phyloP scores from a whole-genome alignment of 2,797 vertebrate genomes.

The Pseudochirops corinnae region DNA sequence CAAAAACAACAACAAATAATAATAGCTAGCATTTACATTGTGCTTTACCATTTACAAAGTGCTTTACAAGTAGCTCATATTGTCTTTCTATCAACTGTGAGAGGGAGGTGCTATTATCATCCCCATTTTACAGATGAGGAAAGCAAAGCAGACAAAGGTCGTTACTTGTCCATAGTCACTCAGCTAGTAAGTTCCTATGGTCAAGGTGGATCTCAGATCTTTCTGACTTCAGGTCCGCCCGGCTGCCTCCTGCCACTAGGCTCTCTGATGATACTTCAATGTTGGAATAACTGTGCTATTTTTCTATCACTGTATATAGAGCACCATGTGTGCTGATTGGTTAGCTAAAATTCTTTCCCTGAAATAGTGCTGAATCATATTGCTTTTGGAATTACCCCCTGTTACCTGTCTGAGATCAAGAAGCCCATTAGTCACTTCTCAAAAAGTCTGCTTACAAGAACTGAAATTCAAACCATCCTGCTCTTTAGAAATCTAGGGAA shows the following conservation, averaged over 20 bases:
- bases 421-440: conserved; percentile 56
- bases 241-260: neutral
- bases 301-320: neutral
- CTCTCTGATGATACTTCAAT: neutral
- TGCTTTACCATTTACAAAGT: neutral
- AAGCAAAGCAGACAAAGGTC: neutral
- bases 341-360: conserved; percentile 44
- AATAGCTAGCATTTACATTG: neutral
- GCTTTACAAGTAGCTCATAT: neutral
- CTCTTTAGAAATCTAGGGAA: conserved; percentile 25
- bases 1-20: neutral
- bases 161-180: neutral
- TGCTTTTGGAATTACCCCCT: neutral
- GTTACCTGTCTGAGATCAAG: conserved; percentile 14
- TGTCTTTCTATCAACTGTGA: neutral
- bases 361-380: conserved; percentile 34
- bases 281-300: neutral
- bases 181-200: neutral
- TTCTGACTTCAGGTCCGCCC: neutral
- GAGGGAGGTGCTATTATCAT: neutral
- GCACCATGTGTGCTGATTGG: neutral
- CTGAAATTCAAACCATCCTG: conserved; percentile 48
- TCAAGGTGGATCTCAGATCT: neutral
- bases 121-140: neutral
- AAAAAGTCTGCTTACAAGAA: conserved; percentile 27